These are phyloP conservation scores for Pachyseris speciosa DNA, from an alignment of 64 coral and sea anemone genomes.

Conservation along the genomic window DNA sequence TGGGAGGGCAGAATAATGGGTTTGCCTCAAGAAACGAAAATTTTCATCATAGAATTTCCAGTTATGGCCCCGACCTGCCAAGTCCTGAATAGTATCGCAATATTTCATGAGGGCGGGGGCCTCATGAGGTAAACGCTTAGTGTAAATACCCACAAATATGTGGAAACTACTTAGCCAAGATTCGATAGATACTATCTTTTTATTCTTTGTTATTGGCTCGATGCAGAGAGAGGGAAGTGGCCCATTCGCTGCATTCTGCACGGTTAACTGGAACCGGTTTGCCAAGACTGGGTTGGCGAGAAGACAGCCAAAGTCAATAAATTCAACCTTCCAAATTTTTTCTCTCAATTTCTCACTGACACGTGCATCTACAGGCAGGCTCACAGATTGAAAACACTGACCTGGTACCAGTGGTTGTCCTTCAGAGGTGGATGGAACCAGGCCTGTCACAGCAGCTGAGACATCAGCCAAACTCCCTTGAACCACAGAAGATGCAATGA, in stretches of 20 bases:
- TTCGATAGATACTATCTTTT: constrained; percentile 1
- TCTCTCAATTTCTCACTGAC: too few relatives aligned
- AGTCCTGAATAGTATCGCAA: not conserved
- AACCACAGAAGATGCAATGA: too few relatives aligned
- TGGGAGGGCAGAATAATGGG: not conserved
- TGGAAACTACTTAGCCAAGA: constrained; percentile 8
- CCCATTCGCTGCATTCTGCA: not conserved
- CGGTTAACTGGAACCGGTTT: not conserved
- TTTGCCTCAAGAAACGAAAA: constrained; percentile 53
- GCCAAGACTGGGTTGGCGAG: not conserved
- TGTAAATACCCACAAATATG: constrained; percentile 25
- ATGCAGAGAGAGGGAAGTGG: constrained; percentile 6
- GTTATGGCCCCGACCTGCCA: constrained; percentile 8
- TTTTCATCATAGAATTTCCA: constrained; percentile 48
- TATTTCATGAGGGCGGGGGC: too few relatives aligned
- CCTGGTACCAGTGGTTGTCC: too few relatives aligned
- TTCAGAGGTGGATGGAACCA: too few relatives aligned
- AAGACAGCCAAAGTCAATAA: too few relatives aligned
- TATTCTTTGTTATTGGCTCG: not conserved
- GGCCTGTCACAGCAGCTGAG: too few relatives aligned
- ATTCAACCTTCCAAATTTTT: too few relatives aligned
- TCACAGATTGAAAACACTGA: too few relatives aligned
- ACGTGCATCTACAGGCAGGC: too few relatives aligned
- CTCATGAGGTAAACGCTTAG: constrained; percentile 1
- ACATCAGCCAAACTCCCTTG: too few relatives aligned